These are phyloP conservation scores for Myotis planiceps DNA, from an alignment of 2,797 vertebrate species.

Conservation along the genomic window DNA sequence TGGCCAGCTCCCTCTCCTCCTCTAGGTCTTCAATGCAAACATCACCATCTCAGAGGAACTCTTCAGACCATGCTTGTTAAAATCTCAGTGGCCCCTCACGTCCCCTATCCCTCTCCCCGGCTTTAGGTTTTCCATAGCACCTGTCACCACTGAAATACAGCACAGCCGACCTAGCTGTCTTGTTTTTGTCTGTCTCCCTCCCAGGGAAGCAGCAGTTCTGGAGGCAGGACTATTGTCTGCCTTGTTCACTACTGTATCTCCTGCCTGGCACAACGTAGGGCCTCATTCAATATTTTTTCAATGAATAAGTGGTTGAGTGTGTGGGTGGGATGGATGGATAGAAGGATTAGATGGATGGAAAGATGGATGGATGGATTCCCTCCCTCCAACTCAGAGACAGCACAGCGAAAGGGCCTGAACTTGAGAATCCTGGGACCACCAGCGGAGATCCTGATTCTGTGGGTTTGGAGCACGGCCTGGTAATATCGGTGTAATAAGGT, in stretches of 20 bases:
- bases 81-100: rapidly evolving
- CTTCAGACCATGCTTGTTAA: background rate
- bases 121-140: background rate
- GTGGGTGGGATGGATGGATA: too few species aligned
- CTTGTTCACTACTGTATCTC: background rate
- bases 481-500: background rate
- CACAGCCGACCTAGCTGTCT: rapidly evolving
- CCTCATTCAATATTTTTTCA: background rate
- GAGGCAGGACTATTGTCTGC: background rate
- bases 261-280: background rate
- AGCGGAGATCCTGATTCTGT: background rate
- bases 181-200: background rate
- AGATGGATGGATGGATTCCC: background rate
- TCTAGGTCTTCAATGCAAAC: background rate
- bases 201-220: background rate
- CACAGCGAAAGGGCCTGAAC: too few species aligned
- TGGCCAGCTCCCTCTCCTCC: background rate
- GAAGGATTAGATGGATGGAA: background rate
- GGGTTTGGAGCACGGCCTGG: background rate
- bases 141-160: rapidly evolving
- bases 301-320: background rate
- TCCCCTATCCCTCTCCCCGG: background rate
- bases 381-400: background rate
- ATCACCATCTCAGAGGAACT: background rate
- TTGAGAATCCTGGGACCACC: background rate